Conservation (phyloP, 2,888 invertebrate genomes). For the Dynastes grantii region DNA sequence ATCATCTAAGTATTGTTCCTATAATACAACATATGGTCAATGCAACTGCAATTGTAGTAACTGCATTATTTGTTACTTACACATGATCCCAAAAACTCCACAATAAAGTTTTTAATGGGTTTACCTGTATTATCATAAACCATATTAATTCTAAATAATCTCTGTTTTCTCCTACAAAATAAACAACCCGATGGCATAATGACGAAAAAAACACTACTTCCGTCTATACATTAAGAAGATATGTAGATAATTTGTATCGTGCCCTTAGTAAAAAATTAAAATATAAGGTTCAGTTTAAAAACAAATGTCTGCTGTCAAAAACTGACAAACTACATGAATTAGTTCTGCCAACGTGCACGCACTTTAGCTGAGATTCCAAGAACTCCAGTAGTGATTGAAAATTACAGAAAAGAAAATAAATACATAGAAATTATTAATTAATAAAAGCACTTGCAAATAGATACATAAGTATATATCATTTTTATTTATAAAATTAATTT, state of each 20-base stretch:
- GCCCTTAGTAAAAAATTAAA: background rate
- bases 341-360: background rate
- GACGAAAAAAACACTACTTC: background rate
- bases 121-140: conserved; percentile 51
- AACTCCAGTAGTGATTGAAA: no score
- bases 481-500: no score
- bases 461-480: no score
- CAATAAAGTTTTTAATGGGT: conserved; percentile 53
- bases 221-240: background rate
- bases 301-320: conserved; percentile 31
- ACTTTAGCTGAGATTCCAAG: background rate
- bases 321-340: conserved; percentile 3
- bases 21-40: conserved; percentile 23
- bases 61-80: conserved; percentile 48
- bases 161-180: conserved; percentile 47
- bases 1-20: conserved; percentile 53
- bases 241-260: background rate
- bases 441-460: no score
- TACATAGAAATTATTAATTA: no score
- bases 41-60: background rate
- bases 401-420: no score
- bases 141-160: conserved; percentile 51
- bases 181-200: conserved; percentile 45
- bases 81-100: conserved; percentile 53
- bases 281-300: conserved; percentile 13